Percentiles rank a stretch among this genome's conserved stretches.
phyloP scores from a whole-genome alignment of 2,797 vertebrate genomes.

The Silurus aristotelis region DNA sequence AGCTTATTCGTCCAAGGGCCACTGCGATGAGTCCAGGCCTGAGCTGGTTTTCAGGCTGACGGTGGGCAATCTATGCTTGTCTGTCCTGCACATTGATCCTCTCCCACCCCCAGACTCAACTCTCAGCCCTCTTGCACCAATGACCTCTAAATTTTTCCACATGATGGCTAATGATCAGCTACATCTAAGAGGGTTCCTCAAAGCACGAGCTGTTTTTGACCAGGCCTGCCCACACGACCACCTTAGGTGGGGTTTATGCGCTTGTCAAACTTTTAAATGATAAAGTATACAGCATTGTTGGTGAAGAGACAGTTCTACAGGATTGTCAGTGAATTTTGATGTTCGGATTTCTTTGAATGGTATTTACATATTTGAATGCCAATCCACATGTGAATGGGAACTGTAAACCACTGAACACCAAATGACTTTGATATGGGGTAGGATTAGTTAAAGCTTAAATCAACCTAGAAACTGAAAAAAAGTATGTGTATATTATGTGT shows the following conservation, averaged over 20 bases:
- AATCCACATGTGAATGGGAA: neutral
- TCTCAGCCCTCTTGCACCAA: conserved; percentile 84
- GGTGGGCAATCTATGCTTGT: conserved; percentile 84
- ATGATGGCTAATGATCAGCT: conserved; percentile 79
- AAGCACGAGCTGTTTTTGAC: conserved; percentile 85
- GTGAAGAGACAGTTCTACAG: neutral
- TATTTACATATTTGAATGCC: neutral
- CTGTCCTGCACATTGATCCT: conserved; percentile 96
- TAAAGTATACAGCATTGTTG: neutral
- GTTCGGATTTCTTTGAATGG: neutral
- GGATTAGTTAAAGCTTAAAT: neutral
- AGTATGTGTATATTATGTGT: neutral
- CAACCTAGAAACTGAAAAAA: neutral
- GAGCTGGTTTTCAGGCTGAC: conserved; percentile 88
- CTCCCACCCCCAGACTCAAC: conserved; percentile 88
- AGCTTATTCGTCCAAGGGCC: conserved; percentile 89
- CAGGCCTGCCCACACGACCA: conserved; percentile 95
- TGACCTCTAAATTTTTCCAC: conserved; percentile 89
- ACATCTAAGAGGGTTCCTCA: conserved; percentile 78
- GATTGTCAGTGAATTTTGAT: neutral
- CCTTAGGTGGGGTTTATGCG: conserved; percentile 79
- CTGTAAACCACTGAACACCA: neutral
- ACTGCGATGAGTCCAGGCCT: conserved; percentile 92
- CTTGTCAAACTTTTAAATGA: neutral
- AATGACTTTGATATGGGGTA: neutral